Conservation (phyloP, 2,888 invertebrate genomes). For the Galerucella nymphaeae region DNA sequence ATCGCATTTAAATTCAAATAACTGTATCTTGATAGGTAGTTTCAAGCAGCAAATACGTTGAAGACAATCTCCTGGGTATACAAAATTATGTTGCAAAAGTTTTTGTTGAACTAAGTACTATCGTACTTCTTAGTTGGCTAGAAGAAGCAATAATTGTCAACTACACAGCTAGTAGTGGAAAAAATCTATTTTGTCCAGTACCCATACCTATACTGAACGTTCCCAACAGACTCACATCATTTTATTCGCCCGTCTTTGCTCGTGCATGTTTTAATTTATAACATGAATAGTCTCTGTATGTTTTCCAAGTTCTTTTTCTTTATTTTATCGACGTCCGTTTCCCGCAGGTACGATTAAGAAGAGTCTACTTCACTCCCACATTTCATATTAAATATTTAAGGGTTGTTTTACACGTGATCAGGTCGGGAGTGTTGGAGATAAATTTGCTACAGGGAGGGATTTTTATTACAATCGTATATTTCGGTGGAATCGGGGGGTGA, state of each 20-base stretch:
- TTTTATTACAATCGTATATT: constrained; percentile 45
- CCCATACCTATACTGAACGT: background rate
- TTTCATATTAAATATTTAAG: constrained; percentile 54
- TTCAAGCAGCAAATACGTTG: no score
- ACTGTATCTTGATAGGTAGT: no score
- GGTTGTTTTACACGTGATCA: constrained; percentile 56
- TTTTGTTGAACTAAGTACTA: no score
- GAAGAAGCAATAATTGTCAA: no score
- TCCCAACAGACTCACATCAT: background rate
- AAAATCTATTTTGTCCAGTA: no score
- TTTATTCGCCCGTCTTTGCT: background rate
- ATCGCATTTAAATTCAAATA: no score
- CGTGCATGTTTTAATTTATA: constrained; percentile 18
- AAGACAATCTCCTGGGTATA: no score
- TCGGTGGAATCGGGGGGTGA: constrained; percentile 18
- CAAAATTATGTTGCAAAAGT: no score
- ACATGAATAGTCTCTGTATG: constrained; percentile 51
- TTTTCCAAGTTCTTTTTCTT: constrained; percentile 58
- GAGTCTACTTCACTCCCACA: constrained; percentile 46
- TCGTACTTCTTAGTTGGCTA: no score
- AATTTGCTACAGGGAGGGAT: constrained; percentile 44
- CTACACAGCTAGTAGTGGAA: no score
- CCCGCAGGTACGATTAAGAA: constrained; percentile 61
- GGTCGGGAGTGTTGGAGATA: constrained; percentile 47
- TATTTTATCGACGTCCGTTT: constrained; percentile 60